phyloP scores from a whole-genome alignment of 1,140 invertebrate species.

The Brachystomella parvula region DNA sequence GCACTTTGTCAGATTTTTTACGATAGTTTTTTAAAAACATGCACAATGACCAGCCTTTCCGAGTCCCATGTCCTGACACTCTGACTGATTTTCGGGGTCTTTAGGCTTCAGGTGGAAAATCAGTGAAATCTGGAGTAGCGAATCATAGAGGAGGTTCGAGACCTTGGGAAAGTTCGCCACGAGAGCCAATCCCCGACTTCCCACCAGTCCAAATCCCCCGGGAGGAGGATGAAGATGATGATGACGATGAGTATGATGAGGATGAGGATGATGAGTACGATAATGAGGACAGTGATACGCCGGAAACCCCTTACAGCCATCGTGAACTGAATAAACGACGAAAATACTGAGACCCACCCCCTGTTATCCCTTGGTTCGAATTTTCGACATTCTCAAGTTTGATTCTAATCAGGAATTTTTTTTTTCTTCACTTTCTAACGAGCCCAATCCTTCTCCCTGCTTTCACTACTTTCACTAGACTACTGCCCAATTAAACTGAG shows the following conservation, averaged over 20 bases:
- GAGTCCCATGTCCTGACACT: too few relatives aligned
- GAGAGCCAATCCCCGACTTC: conserved; percentile 45
- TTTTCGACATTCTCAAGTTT: neutral
- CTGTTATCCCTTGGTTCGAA: neutral
- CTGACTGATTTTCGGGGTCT: too few relatives aligned
- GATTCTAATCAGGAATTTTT: too few relatives aligned
- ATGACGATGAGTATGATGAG: conserved; percentile 41
- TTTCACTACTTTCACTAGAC: too few relatives aligned
- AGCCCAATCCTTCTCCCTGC: too few relatives aligned
- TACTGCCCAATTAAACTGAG: too few relatives aligned
- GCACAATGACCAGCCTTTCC: too few relatives aligned
- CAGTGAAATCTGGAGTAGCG: neutral
- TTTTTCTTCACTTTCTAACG: too few relatives aligned
- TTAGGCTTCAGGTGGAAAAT: neutral
- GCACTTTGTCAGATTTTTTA: too few relatives aligned
- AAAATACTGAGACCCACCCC: neutral
- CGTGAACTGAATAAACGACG: conserved; percentile 6
- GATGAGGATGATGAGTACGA: conserved; percentile 29
- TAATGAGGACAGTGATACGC: conserved; percentile 7
- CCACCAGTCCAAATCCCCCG: conserved; percentile 40
- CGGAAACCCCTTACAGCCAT: neutral
- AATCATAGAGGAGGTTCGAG: conserved; percentile 1
- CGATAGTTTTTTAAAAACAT: too few relatives aligned
- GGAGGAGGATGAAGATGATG: conserved; percentile 37
- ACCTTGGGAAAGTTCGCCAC: neutral